A percentile compares a stretch with the other conserved stretches of the same genome.
phyloP scores from a whole-genome alignment of 2,797 vertebrate species.

The Tamandua tetradactyla region DNA sequence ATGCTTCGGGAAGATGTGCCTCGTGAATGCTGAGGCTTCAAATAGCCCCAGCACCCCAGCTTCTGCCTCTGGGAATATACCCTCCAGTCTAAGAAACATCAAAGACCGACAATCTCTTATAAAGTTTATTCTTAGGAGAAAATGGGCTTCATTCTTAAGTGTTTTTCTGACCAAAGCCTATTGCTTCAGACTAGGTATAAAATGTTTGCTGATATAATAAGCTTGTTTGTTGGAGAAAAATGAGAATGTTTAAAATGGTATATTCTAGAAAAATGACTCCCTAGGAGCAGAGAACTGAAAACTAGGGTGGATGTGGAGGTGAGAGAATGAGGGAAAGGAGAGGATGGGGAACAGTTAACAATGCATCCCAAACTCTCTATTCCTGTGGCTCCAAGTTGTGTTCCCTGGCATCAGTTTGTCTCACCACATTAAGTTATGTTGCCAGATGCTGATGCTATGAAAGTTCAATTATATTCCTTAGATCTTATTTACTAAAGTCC shows the following conservation, averaged over 20 bases:
- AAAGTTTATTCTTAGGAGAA: neutral
- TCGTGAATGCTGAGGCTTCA: no score
- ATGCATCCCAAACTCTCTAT: fast-evolving
- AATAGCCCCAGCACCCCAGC: neutral
- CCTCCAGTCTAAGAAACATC: neutral
- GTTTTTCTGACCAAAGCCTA: neutral
- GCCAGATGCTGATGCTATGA: neutral
- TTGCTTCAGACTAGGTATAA: neutral
- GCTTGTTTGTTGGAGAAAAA: neutral
- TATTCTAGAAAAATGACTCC: neutral
- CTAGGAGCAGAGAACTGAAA: neutral
- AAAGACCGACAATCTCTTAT: neutral
- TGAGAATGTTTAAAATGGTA: no score
- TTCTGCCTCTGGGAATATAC: neutral
- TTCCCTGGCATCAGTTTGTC: neutral
- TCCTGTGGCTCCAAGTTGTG: fast-evolving
- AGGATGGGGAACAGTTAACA: neutral
- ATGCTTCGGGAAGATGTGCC: neutral
- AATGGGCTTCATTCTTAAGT: neutral
- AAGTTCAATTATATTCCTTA: neutral
- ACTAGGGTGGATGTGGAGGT: no score
- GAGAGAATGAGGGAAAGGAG: neutral
- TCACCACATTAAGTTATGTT: neutral
- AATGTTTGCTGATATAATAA: neutral
- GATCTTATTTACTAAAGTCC: neutral